These are phyloP conservation scores for Boloria selene DNA, from an alignment of 2,888 invertebrate genomes.

Conservation along the genomic window DNA sequence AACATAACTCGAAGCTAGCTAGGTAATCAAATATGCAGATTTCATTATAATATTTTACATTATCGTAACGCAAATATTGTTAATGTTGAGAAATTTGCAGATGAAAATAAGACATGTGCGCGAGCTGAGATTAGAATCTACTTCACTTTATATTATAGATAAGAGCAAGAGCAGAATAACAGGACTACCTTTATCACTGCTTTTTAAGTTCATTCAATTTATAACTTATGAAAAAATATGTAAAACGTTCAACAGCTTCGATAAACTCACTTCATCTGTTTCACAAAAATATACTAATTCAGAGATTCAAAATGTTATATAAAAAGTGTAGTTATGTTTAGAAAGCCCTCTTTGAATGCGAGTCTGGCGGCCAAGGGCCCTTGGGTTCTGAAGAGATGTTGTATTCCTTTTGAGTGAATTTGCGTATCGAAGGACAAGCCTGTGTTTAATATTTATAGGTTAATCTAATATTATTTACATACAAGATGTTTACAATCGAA, in stretches of 20 bases:
- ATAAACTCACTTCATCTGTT: not conserved
- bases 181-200: no score
- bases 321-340: slow-evolving; percentile 6
- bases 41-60: no score
- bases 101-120: no score
- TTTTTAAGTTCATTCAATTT: no score
- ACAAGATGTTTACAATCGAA: not conserved
- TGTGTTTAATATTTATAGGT: slow-evolving; percentile 16
- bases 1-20: no score
- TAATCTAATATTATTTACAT: slow-evolving; percentile 19
- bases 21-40: no score
- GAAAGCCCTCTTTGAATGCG: slow-evolving; percentile 9
- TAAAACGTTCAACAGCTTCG: not conserved
- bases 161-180: no score
- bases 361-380: slow-evolving; percentile 6
- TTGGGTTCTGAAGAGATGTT: slow-evolving; percentile 10
- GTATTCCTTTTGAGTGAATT: slow-evolving; percentile 9
- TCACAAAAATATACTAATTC: slow-evolving; percentile 8
- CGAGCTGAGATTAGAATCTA: no score
- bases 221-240: no score
- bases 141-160: no score
- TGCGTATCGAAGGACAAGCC: slow-evolving; percentile 11
- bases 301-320: not conserved
- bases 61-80: no score
- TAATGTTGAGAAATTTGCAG: no score